These are phyloP conservation scores for Esox lucius DNA, from an alignment of 2,797 vertebrate species.

Conservation along the genomic window DNA sequence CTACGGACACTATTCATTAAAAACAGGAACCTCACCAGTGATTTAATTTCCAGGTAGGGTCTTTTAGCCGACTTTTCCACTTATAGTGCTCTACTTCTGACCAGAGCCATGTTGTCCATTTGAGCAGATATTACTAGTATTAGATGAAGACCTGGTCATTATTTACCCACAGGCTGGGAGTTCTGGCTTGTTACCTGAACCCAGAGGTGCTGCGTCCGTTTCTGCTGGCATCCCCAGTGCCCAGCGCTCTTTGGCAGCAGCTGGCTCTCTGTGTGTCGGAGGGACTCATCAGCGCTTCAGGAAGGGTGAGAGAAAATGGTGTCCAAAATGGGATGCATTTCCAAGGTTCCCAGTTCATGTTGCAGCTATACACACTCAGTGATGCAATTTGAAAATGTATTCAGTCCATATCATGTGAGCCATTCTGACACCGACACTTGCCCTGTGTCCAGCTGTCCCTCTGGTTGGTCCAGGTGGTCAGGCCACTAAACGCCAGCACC, in stretches of 20 bases:
- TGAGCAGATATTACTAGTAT: background rate
- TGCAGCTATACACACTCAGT: background rate
- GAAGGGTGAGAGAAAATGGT: slow-evolving; percentile 73
- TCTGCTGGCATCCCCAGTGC: slow-evolving; percentile 70
- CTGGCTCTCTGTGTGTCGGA: slow-evolving; percentile 81
- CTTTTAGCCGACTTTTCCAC: background rate
- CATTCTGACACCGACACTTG: slow-evolving; percentile 10
- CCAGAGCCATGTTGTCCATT: background rate
- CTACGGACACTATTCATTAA: slow-evolving; percentile 79
- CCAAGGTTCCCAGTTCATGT: background rate
- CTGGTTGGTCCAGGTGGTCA: slow-evolving; percentile 75
- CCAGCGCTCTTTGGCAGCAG: slow-evolving; percentile 75
- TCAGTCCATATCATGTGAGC: background rate
- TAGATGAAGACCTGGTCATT: slow-evolving; percentile 2
- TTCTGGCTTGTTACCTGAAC: slow-evolving; percentile 83
- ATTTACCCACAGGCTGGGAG: slow-evolving; percentile 76
- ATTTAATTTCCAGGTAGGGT: slow-evolving; percentile 77
- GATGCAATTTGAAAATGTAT: background rate
- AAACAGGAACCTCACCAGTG: slow-evolving; percentile 73
- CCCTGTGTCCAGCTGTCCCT: slow-evolving; percentile 77
- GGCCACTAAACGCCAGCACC: slow-evolving; percentile 70
- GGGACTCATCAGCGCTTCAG: slow-evolving; percentile 74
- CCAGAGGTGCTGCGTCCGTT: slow-evolving; percentile 76
- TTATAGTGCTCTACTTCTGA: background rate
- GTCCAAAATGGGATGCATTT: background rate